Evolutionary conservation across 2,113 vertebrate species (phyloP).

Genomic region (Hypomesus transpacificus): DNA sequence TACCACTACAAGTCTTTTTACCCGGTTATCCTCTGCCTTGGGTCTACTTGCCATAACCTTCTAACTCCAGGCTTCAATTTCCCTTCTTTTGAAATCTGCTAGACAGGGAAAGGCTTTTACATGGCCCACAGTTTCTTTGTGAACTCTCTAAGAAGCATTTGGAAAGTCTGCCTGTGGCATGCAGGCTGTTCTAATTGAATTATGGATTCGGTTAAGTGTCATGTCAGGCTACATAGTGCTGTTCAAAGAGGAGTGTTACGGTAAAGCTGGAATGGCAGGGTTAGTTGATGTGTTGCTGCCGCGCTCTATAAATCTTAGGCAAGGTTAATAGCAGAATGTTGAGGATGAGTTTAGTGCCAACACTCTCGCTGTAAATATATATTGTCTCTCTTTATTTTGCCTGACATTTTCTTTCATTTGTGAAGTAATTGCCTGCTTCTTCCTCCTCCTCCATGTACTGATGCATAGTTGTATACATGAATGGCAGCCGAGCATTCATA

Average conservation of each 20-base stretch:
- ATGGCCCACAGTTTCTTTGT: neutral
- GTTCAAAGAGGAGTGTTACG: neutral
- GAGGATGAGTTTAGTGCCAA: no score
- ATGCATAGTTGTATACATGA: no score
- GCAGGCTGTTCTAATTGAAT: constrained; percentile 4
- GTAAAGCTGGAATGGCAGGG: neutral
- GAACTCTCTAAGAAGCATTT: constrained; percentile 1
- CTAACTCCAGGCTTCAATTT: neutral
- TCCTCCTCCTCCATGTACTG: no score
- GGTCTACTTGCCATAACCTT: neutral
- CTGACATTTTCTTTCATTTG: no score
- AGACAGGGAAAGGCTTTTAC: neutral
- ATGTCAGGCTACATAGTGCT: neutral
- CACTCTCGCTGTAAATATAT: no score
- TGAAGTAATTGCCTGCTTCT: no score
- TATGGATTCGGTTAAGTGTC: neutral
- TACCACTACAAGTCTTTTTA: neutral
- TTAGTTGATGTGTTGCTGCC: neutral
- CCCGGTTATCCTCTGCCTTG: neutral
- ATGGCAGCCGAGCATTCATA: no score
- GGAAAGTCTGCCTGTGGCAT: neutral
- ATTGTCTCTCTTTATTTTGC: no score
- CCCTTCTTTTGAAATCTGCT: neutral
- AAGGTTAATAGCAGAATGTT: no score
- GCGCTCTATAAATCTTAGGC: no score